A percentile compares a stretch with the other conserved stretches of the same genome.
Evolutionary conservation across 2,888 invertebrate species (phyloP).

Genomic region (Heliconius ethilla): DNA sequence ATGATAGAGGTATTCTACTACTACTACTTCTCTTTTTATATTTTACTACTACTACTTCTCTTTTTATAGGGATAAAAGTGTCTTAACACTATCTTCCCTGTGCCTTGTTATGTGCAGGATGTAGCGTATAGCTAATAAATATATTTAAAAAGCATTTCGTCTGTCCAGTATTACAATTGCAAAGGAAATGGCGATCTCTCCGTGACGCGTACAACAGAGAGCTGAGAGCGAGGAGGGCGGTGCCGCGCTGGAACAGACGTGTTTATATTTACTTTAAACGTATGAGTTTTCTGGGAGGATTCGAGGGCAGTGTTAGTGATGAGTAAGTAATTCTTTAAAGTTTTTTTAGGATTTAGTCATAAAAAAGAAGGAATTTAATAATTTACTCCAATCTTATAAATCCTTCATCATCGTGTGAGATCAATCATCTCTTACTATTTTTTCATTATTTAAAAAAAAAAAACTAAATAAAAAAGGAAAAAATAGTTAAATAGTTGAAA

Average conservation of each 20-base stretch:
- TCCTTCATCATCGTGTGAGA: too few relatives aligned
- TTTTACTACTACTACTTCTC: too few relatives aligned
- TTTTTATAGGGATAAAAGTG: too few relatives aligned
- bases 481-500: not conserved
- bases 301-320: constrained; percentile 63
- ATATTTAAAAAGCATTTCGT: not conserved
- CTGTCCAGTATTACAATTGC: constrained; percentile 66
- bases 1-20: constrained; percentile 65
- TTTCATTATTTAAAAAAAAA: too few relatives aligned
- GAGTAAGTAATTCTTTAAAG: constrained; percentile 55
- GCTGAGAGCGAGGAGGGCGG: constrained; percentile 61
- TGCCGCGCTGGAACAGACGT: constrained; percentile 56
- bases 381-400: too few relatives aligned
- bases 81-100: too few relatives aligned
- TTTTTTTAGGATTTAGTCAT: too few relatives aligned
- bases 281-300: constrained; percentile 73
- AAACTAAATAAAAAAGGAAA: not conserved
- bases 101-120: too few relatives aligned
- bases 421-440: too few relatives aligned
- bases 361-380: too few relatives aligned
- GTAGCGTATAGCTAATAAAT: too few relatives aligned
- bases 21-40: too few relatives aligned
- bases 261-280: constrained; percentile 73
- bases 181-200: constrained; percentile 75
- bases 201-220: constrained; percentile 75